These are phyloP conservation scores for Megalopta genalis DNA, from an alignment of 1,140 invertebrate species.

Conservation along the genomic window DNA sequence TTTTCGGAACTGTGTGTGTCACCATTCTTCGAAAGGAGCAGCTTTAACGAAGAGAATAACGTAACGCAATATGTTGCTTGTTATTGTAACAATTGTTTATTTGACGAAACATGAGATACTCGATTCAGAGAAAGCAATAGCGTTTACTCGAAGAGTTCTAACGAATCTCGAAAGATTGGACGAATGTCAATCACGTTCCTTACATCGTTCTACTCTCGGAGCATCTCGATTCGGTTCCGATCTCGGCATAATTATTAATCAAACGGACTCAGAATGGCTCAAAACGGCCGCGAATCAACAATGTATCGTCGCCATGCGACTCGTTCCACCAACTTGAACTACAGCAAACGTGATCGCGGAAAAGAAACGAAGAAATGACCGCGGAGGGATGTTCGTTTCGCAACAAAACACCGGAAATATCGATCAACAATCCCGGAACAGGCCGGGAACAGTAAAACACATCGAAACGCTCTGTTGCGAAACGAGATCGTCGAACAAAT, in stretches of 20 bases:
- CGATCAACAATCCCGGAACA: too few species aligned
- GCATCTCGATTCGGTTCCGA: background rate
- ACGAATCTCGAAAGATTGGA: background rate
- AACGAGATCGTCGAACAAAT: slow-evolving; percentile 7
- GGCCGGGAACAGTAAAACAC: background rate
- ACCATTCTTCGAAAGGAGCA: too few species aligned
- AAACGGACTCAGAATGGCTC: slow-evolving; percentile 6
- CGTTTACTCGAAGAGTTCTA: background rate
- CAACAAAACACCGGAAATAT: slow-evolving; percentile 9
- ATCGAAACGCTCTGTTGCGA: background rate
- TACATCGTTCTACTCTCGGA: background rate
- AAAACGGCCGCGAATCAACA: slow-evolving; percentile 10
- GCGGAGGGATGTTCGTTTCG: slow-evolving; percentile 23
- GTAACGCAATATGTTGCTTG: too few species aligned
- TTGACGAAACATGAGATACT: too few species aligned
- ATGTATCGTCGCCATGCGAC: slow-evolving; percentile 35
- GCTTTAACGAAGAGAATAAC: too few species aligned
- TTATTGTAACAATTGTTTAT: too few species aligned
- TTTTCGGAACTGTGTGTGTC: too few species aligned
- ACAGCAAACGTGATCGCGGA: slow-evolving; percentile 53
- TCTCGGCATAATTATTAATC: background rate
- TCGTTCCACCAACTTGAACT: slow-evolving; percentile 66
- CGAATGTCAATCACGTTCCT: background rate
- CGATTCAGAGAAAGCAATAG: background rate
- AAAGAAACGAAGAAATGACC: slow-evolving; percentile 35